phyloP scores from a whole-genome alignment of 2,113 vertebrate genomes.

The Motacilla alba region DNA sequence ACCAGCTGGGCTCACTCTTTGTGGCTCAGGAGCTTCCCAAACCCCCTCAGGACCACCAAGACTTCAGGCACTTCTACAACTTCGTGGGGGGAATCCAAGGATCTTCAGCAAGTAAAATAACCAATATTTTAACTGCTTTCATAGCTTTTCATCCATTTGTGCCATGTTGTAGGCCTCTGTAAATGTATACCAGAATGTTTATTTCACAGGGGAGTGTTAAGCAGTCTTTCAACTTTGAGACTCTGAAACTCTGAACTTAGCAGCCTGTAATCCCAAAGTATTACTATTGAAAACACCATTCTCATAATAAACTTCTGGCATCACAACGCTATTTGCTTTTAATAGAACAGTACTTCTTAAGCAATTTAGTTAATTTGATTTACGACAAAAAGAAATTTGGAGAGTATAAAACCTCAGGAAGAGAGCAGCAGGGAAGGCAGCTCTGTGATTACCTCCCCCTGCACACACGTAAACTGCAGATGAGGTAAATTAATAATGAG shows the following conservation, averaged over 20 bases:
- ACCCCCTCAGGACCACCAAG: neutral
- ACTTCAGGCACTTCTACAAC: neutral
- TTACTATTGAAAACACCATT: neutral
- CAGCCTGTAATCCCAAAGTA: neutral
- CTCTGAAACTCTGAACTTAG: neutral
- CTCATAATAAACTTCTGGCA: neutral
- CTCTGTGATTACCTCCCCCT: constrained; percentile 44
- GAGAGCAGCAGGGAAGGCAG: constrained; percentile 41
- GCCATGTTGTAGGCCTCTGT: neutral
- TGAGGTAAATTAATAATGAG: neutral
- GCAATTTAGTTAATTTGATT: constrained; percentile 55
- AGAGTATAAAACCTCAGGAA: constrained; percentile 35
- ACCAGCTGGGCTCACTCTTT: neutral
- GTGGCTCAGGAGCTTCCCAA: neutral
- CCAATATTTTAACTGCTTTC: neutral
- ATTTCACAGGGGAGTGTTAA: neutral
- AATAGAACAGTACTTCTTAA: constrained; percentile 38
- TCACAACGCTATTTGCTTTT: neutral
- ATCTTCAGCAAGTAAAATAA: neutral
- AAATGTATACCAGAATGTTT: neutral
- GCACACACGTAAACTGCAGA: neutral
- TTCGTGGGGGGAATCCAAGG: neutral
- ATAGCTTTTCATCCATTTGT: neutral
- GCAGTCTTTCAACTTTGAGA: neutral
- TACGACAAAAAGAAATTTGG: constrained; percentile 18